Evolutionary conservation across 1,140 invertebrate species (phyloP).

Genomic region (Apis mellifera): DNA sequence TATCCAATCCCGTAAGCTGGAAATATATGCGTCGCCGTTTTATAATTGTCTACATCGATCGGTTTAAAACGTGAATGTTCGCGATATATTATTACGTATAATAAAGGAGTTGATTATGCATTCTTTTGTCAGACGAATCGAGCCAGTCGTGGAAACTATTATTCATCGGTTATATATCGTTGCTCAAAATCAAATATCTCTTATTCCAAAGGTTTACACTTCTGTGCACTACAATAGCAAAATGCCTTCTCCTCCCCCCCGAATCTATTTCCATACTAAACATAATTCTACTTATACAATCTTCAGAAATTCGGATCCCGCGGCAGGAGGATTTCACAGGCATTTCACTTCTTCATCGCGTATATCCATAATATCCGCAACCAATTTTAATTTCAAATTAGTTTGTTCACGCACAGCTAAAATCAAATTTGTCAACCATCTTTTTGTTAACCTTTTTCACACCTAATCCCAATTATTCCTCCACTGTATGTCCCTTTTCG

Average conservation of each 20-base stretch:
- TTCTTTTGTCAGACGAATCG: not conserved
- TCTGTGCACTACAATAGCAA: conserved; percentile 3
- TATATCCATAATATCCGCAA: not conserved
- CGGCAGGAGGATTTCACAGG: not conserved
- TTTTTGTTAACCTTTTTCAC: too few species aligned
- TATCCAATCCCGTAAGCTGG: not conserved
- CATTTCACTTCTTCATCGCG: not conserved
- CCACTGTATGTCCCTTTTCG: too few species aligned
- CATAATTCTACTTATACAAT: conserved; percentile 15
- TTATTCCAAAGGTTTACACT: not conserved
- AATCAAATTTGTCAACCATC: not conserved
- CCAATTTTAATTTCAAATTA: conserved; percentile 8
- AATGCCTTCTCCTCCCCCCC: not conserved
- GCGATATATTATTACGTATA: not conserved
- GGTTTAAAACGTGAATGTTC: not conserved
- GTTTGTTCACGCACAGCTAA: not conserved
- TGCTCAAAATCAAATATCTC: not conserved
- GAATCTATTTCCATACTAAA: conserved; percentile 15
- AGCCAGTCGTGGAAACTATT: not conserved
- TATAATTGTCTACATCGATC: not conserved
- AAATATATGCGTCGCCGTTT: conserved; percentile 2
- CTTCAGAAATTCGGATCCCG: conserved; percentile 10
- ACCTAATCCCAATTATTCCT: too few species aligned
- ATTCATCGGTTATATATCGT: not conserved
- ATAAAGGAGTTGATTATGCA: not conserved